These are phyloP conservation scores for Ammodytes marinus DNA, from an alignment of 2,113 vertebrate genomes.

Conservation along the genomic window DNA sequence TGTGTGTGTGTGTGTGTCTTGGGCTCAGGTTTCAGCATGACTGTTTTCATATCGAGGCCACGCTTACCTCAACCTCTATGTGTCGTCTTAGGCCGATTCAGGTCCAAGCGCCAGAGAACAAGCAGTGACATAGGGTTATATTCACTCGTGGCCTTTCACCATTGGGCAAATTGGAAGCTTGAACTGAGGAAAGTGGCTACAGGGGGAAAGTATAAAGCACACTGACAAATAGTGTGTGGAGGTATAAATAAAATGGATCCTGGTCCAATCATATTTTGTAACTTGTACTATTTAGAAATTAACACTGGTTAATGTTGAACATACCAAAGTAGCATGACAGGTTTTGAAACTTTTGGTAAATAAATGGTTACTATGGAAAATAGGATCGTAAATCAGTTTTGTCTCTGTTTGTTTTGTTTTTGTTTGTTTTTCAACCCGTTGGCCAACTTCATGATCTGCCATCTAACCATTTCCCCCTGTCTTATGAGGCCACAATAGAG, in stretches of 20 bases:
- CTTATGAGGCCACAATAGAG: not conserved
- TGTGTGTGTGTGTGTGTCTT: conserved; percentile 65
- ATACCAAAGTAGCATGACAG: too few species aligned
- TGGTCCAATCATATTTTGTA: not conserved
- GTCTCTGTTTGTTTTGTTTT: not conserved
- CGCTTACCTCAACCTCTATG: conserved; percentile 74
- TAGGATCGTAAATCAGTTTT: not conserved
- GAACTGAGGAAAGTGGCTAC: not conserved
- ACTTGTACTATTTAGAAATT: too few species aligned
- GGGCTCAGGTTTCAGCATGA: conserved; percentile 83
- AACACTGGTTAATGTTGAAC: too few species aligned
- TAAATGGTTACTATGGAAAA: not conserved
- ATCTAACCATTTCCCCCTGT: not conserved
- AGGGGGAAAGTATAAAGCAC: conserved; percentile 3
- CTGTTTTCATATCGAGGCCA: conserved; percentile 84
- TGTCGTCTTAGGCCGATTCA: conserved; percentile 68
- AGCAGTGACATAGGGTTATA: conserved; percentile 47
- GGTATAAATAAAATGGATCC: conserved; percentile 24
- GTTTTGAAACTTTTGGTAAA: not conserved
- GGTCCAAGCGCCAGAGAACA: conserved; percentile 53
- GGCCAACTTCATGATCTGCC: not conserved
- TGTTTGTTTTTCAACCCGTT: not conserved
- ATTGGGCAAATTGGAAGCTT: conserved; percentile 15
- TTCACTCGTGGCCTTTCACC: conserved; percentile 32
- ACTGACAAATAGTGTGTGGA: conserved; percentile 7